Evolutionary conservation across 1,140 invertebrate genomes (phyloP).

Genomic region (Hylyphantes graminicola): DNA sequence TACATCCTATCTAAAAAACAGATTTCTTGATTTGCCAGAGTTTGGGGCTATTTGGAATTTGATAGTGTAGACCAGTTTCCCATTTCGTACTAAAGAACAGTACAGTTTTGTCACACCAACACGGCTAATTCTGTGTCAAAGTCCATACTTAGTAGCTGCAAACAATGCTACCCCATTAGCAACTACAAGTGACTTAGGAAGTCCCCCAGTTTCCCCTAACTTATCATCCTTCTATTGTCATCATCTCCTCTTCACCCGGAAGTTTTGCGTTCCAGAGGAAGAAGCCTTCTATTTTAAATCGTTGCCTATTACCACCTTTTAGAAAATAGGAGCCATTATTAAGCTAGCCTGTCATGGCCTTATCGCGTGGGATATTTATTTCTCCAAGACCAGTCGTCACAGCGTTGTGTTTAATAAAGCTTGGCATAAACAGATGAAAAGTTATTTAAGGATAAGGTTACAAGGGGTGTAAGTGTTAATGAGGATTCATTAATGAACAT

Average conservation of each 20-base stretch:
- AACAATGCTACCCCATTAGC: slow-evolving; percentile 9
- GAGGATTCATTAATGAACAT: no score
- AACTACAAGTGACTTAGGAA: slow-evolving; percentile 31
- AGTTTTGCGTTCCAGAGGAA: slow-evolving; percentile 12
- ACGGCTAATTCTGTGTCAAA: no score
- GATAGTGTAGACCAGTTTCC: no score
- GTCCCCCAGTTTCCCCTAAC: slow-evolving; percentile 4
- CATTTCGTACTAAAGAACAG: no score
- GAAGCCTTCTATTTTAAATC: slow-evolving; percentile 22
- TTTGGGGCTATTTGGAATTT: no score
- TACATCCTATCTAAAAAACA: no score
- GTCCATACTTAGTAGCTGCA: not conserved
- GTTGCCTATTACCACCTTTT: slow-evolving; percentile 31
- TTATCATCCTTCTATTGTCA: slow-evolving; percentile 37
- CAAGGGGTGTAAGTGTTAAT: no score
- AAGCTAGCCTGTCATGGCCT: slow-evolving; percentile 35
- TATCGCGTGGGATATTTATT: slow-evolving; percentile 45
- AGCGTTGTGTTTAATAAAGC: slow-evolving; percentile 24
- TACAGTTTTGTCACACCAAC: no score
- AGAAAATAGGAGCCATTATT: slow-evolving; percentile 35
- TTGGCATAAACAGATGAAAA: slow-evolving; percentile 26
- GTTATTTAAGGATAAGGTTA: slow-evolving; percentile 16
- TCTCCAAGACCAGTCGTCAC: slow-evolving; percentile 1
- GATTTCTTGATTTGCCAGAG: no score
- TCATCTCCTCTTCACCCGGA: slow-evolving; percentile 29